A percentile compares a stretch with the other conserved stretches of the same genome.
Conservation (phyloP, 2,888 invertebrate species). For the Branchellion lobata region DNA sequence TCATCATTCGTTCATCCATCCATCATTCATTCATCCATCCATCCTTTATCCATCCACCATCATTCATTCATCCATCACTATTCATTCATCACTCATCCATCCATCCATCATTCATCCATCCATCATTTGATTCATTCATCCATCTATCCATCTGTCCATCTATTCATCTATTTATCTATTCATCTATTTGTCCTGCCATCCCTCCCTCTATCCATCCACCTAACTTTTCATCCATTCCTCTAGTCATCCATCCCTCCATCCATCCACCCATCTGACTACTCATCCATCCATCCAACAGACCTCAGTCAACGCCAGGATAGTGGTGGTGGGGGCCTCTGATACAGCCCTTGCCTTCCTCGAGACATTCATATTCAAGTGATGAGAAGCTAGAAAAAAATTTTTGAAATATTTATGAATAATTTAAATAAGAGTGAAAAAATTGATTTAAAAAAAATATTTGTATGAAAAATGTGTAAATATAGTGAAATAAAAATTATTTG, state of each 20-base stretch:
- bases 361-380: conserved; percentile 61
- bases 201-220: too few species aligned
- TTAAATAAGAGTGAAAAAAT: not conserved
- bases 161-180: not conserved
- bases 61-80: conserved; percentile 53
- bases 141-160: conserved; percentile 42
- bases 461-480: not conserved
- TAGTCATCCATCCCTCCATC: not conserved
- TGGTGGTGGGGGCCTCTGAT: conserved; percentile 63
- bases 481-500: not conserved
- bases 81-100: conserved; percentile 58
- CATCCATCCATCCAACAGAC: conserved; percentile 54
- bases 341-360: conserved; percentile 60
- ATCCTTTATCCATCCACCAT: not conserved
- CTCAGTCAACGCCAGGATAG: conserved; percentile 62
- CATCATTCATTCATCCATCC: conserved; percentile 47
- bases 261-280: not conserved
- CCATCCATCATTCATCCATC: too few species aligned
- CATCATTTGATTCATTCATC: too few species aligned
- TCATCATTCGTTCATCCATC: not conserved
- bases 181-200: too few species aligned
- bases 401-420: not conserved
- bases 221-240: not conserved
- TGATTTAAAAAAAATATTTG: not conserved
- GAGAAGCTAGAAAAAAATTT: too few species aligned